phyloP scores from a whole-genome alignment of 2,797 vertebrate species.

The Galago senegalensis region DNA sequence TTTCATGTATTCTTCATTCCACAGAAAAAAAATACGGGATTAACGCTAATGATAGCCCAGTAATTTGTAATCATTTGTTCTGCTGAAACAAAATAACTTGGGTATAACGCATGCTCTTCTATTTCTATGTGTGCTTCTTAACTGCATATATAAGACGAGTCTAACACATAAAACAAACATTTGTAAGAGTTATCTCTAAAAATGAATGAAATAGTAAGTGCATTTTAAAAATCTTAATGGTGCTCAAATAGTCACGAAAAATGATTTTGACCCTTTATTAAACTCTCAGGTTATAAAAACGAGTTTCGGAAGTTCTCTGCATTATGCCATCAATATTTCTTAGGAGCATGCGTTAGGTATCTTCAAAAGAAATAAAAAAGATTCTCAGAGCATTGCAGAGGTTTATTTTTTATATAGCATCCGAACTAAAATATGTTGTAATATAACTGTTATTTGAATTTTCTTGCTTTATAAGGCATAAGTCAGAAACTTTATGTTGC shows the following conservation, averaged over 20 bases:
- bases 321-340: slow-evolving; percentile 1
- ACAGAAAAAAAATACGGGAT: not conserved
- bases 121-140: slow-evolving; percentile 6
- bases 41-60: not conserved
- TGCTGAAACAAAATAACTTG: slow-evolving; percentile 23
- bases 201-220: slow-evolving; percentile 46
- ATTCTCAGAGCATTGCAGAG: slow-evolving; percentile 64
- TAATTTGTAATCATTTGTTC: slow-evolving; percentile 43
- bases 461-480: slow-evolving; percentile 75
- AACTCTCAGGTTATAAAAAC: slow-evolving; percentile 58
- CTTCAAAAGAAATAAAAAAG: slow-evolving; percentile 25
- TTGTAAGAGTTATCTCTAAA: not conserved
- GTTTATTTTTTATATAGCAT: slow-evolving; percentile 86
- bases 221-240: slow-evolving; percentile 28
- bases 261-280: slow-evolving; percentile 51
- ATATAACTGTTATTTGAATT: slow-evolving; percentile 75
- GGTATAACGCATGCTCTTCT: not conserved
- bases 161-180: not conserved
- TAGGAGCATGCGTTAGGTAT: slow-evolving; percentile 36
- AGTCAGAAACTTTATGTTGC: slow-evolving; percentile 83
- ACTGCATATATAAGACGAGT: not conserved
- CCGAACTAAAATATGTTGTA: slow-evolving; percentile 74
- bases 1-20: slow-evolving; percentile 22
- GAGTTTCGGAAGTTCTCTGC: not conserved
- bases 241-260: slow-evolving; percentile 31